Evolutionary conservation across 2,888 invertebrate genomes (phyloP), one percentile per base, ranked within the genome.

Genomic region (Leptura quadrifasciata): DNA sequence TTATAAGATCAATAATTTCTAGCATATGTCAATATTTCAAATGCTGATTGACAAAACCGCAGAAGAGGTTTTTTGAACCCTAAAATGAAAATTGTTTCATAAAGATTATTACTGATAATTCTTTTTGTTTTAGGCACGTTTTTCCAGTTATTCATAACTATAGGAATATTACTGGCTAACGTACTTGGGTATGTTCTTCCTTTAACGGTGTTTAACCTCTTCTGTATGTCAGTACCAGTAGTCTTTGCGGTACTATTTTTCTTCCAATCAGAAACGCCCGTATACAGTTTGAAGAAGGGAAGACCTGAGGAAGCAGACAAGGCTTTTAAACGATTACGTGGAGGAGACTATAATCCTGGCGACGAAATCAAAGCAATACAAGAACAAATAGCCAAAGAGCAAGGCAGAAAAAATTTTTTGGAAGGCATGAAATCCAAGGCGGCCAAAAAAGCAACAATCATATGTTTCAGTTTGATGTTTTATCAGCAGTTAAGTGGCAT

Each of bases 251-350:
- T 91, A 0, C 89, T 94, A 2, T 95, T 96, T 88, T 91, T 94
- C 83, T 94, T 95, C 82, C 95, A 97, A 93, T 97, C 97, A 0
- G 98, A 98, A 89, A 93, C 95, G 4, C 97, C 97, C 0, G 92
- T 93, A 35, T 95, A 91, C 86, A 90, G 93, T 80, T 91, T 95
- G 79, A 91, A 91, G 60, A 94, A 93, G 85, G 92, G 92, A 5
- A 91, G 91, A 54, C 90, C 92, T 27, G 92, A 93, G 0, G 93
- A 92, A 70, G 97, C 97, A 0, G 90, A 92, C 5, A 90, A 92
- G 61, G 92, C 96, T 0, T 89, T 97, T 79, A 89, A 92, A 75
- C 93, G 91, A 88, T 90, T 98, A 24, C 92, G 97, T 18, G 97
- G 97, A 0, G 87, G 89, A 0, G 90, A 92, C 12, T 95, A 95